Percentiles rank a stretch among this genome's conserved stretches.
phyloP scores from a whole-genome alignment of 2,113 vertebrate species.

The Gymnobelideus leadbeateri region DNA sequence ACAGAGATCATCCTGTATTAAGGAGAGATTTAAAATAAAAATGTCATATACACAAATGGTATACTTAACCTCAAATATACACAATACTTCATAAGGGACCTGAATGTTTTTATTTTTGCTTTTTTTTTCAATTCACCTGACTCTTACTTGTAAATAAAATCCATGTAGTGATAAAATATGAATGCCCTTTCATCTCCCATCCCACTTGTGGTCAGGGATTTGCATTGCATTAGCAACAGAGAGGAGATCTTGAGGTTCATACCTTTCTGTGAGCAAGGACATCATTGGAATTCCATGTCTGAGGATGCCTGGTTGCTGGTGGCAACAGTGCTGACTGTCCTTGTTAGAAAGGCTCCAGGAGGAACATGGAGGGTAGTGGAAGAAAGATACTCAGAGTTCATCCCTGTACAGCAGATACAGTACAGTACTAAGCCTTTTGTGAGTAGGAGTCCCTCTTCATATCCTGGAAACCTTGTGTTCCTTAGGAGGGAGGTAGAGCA shows the following conservation, averaged over 20 bases:
- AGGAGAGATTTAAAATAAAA: neutral
- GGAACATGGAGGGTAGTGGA: neutral
- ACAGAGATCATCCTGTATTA: neutral
- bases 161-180: neutral
- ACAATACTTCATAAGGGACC: neutral
- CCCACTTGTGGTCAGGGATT: neutral
- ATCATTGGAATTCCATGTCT: neutral
- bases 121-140: neutral
- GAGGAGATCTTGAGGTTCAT: neutral
- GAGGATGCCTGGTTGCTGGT: neutral
- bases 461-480: neutral
- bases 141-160: neutral
- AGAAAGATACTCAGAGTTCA: neutral
- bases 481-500: neutral
- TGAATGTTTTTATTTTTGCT: neutral
- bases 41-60: neutral
- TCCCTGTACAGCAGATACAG: neutral
- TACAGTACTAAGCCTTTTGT: too few relatives aligned
- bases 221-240: neutral
- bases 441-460: neutral
- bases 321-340: neutral
- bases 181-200: neutral
- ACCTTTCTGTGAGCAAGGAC: neutral
- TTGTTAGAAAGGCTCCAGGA: neutral
- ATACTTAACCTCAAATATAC: neutral